Evolutionary conservation across 2,888 invertebrate genomes (phyloP).

Genomic region (Petrophora chlorosata): DNA sequence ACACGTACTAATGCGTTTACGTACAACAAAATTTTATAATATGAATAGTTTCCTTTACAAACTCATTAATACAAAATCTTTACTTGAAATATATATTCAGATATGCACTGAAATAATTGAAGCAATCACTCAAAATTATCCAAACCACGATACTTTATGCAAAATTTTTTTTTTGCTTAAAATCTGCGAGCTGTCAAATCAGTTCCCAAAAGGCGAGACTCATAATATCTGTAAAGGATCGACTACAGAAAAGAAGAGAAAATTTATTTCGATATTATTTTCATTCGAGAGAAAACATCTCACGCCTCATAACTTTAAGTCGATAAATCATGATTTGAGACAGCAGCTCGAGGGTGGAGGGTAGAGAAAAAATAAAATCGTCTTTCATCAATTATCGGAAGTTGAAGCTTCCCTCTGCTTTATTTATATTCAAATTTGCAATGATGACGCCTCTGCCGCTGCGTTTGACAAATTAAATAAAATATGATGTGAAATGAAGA

Average conservation of each 20-base stretch:
- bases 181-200: constrained; percentile 30
- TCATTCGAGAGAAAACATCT: constrained; percentile 47
- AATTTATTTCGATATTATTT: constrained; percentile 52
- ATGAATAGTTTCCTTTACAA: too few species aligned
- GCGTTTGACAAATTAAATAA: constrained; percentile 17
- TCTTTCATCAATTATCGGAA: constrained; percentile 61
- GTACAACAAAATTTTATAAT: too few species aligned
- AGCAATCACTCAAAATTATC: neutral
- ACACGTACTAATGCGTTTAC: too few species aligned
- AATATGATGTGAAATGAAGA: constrained; percentile 5
- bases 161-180: neutral
- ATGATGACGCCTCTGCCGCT: constrained; percentile 19
- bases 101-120: too few species aligned
- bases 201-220: constrained; percentile 33
- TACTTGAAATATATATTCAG: too few species aligned
- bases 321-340: constrained; percentile 71
- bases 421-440: constrained; percentile 34
- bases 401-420: constrained; percentile 45
- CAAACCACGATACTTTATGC: neutral
- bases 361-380: constrained; percentile 56
- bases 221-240: constrained; percentile 37
- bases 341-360: constrained; percentile 57
- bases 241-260: constrained; percentile 36
- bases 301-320: constrained; percentile 61
- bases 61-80: too few species aligned